Evolutionary conservation across 2,888 invertebrate species (phyloP), one percentile per base, ranked within the genome.

Genomic region (Pammene aurita): DNA sequence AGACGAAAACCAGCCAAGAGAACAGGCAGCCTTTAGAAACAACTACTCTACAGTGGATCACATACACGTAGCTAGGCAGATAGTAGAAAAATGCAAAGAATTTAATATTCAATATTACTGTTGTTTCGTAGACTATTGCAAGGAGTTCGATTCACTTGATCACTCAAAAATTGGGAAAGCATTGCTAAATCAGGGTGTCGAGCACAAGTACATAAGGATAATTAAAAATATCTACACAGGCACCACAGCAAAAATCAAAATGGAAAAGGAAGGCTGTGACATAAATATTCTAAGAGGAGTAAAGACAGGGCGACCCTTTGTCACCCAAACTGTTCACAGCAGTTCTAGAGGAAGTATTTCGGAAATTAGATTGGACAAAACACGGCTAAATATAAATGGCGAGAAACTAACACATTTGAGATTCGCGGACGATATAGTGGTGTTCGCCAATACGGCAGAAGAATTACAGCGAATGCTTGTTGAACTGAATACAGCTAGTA

Each of bases 381-480:
- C n/a, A n/a, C n/a, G n/a, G n/a, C n/a, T n/a, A n/a, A n/a, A n/a
- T n/a, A n/a, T n/a, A n/a, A n/a, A n/a, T n/a, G n/a, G n/a, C n/a
- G n/a, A n/a, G n/a, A n/a, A n/a, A n/a, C n/a, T n/a, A 35, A 34
- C 54, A 34, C 54, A 54, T 34, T 34, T 34, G 54, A 54, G n/a
- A n/a, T n/a, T n/a, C n/a, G n/a, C n/a, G n/a, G n/a, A n/a, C n/a
- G 54, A 54, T 34, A 54, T 54, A 54, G 54, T 54, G 35, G 34
- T 54, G 34, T 54, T 54, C 10, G 34, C 54, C 34, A 34, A 34
- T 34, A 54, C 34, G 0, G 54, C 26, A 35, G 54, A 54, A 54
- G 34, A 54, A 7, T 35, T 35, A 35, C 35, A 35, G 7, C 7
- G 7, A 35, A 35, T 35, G 35, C 35, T 35, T 7, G 11, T 10